Evolutionary conservation across 1,140 invertebrate species (phyloP), one percentile per base, ranked within the genome.

Genomic region (Lucilia cuprina): DNA sequence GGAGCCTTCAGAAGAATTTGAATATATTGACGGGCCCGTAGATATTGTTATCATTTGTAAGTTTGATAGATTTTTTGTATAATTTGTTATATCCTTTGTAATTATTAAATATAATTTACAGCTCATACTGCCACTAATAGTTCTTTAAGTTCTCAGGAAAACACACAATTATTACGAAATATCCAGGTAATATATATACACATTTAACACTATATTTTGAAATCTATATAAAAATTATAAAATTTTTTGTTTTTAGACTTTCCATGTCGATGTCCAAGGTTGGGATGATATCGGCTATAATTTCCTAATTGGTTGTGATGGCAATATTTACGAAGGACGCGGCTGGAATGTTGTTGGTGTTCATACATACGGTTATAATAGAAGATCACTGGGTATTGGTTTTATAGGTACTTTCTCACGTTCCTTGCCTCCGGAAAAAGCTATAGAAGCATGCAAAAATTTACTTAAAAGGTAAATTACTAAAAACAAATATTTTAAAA

Each of bases 231-330:
- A 30, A 30, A 30, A 30, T 2, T 30, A 30, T 30, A 30, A 30
- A 30, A 30, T 30, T 30, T 2, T 30, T 30, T 30, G 25, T 30
- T 78, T 14, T 82, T 55, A 83, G 88, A 91, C 93, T 80, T 91
- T 92, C 14, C 94, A 94, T 84, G 92, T 94, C 65, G 93, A 94
- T 74, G 87, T 87, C 30, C 88, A 89, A 0, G 87, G 88, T 21
- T 94, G 93, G 92, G 88, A 87, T 75, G 94, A 95, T 85, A 94
- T 95, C 70, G 94, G 92, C 0, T 94, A 94, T 85, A 94, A 92
- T 84, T 95, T 95, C 86, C 86, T 95, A 13, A 92, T 95, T 55
- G 94, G 94, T 17, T 93, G 93, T 55, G 94, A 95, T 87, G 94
- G 94, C 0, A 93, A 93, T 25, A 91, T 93, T 2, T 95, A 94